Evolutionary conservation across 2,113 vertebrate genomes (phyloP).

Genomic region (Colius striatus): DNA sequence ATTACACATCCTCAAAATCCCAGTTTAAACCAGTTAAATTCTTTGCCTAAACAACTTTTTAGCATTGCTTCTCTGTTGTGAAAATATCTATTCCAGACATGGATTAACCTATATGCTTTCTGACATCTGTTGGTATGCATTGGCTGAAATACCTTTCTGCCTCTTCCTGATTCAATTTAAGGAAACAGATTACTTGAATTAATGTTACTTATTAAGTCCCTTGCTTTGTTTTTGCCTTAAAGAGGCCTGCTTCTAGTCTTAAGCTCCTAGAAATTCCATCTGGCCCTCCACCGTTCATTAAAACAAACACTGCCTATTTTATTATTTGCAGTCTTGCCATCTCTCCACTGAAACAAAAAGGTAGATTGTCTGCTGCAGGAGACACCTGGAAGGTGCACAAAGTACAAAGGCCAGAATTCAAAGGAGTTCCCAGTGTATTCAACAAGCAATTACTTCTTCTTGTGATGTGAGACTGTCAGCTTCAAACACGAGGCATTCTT

Average conservation of each 20-base stretch:
- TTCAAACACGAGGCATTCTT: slow-evolving; percentile 95
- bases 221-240: slow-evolving; percentile 45
- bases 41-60: neutral
- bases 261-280: slow-evolving; percentile 75
- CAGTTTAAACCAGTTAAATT: neutral
- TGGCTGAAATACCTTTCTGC: slow-evolving; percentile 16
- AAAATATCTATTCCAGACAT: neutral
- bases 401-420: slow-evolving; percentile 84
- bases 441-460: slow-evolving; percentile 90
- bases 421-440: slow-evolving; percentile 81
- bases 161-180: slow-evolving; percentile 38
- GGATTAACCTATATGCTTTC: neutral
- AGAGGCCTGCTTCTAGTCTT: slow-evolving; percentile 31
- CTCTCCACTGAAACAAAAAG: slow-evolving; percentile 83
- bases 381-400: slow-evolving; percentile 90
- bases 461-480: slow-evolving; percentile 90
- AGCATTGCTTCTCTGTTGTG: neutral
- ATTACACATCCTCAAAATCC: neutral
- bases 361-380: slow-evolving; percentile 83
- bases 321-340: slow-evolving; percentile 76
- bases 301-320: slow-evolving; percentile 75
- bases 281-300: slow-evolving; percentile 67
- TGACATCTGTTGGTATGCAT: neutral
- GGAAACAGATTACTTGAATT: slow-evolving; percentile 51
- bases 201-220: slow-evolving; percentile 36